phyloP scores from a whole-genome alignment of 2,888 invertebrate genomes.

The Parthenolecanium corni region DNA sequence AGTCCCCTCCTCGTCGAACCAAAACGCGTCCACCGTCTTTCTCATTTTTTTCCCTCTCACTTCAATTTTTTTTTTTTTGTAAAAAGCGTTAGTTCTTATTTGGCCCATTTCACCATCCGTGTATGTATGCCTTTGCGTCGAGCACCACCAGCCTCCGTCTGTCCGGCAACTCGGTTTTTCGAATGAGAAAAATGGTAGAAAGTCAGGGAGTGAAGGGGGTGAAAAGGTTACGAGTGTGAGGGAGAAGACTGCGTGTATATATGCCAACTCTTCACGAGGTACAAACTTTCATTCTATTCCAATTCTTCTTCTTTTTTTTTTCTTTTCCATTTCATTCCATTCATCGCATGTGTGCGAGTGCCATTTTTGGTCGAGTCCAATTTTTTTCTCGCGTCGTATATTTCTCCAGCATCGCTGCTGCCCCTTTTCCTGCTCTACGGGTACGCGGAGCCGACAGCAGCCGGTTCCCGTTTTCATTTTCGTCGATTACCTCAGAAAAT shows the following conservation, averaged over 20 bases:
- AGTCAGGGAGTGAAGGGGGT: slow-evolving; percentile 1
- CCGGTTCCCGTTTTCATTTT: slow-evolving; percentile 16
- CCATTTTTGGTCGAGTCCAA: slow-evolving; percentile 2
- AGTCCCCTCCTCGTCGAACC: not conserved
- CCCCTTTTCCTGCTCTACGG: slow-evolving; percentile 5
- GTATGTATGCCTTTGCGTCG: not conserved
- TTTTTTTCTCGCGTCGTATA: not conserved
- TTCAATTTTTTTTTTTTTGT: not conserved
- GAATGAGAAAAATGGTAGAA: not conserved
- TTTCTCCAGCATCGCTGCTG: too few relatives aligned
- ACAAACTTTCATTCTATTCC: slow-evolving; percentile 26
- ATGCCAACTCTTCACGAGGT: slow-evolving; percentile 20
- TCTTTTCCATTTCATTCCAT: slow-evolving; percentile 7
- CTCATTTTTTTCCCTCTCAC: not conserved
- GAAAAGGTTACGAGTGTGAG: too few relatives aligned
- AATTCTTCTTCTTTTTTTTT: too few relatives aligned
- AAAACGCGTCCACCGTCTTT: not conserved
- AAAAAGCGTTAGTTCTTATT: slow-evolving; percentile 23
- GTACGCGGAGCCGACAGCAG: slow-evolving; percentile 10
- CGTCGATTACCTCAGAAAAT: slow-evolving; percentile 24
- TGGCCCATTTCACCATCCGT: slow-evolving; percentile 23
- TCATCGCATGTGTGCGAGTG: slow-evolving; percentile 1
- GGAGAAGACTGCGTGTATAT: not conserved
- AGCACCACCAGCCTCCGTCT: too few relatives aligned
- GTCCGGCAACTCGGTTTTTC: not conserved